Conservation (phyloP, 2,888 invertebrate genomes). For the Lasioglossum oenotherae region DNA sequence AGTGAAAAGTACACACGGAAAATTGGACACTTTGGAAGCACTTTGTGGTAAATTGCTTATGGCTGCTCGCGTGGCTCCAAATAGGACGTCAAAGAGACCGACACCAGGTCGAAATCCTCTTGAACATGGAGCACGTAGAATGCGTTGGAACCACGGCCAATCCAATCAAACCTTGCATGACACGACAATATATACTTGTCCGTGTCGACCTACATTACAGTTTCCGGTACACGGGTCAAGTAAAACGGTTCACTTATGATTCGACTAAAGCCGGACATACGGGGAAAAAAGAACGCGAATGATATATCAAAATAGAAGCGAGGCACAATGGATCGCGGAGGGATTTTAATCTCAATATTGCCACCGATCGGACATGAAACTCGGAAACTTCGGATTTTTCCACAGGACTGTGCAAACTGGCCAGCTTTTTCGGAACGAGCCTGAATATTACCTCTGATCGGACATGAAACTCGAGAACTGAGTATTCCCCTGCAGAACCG, state of each 20-base stretch:
- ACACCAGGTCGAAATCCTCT: constrained; percentile 42
- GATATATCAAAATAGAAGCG: no score
- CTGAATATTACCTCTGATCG: background rate
- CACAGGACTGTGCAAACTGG: background rate
- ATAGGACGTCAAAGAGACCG: constrained; percentile 53
- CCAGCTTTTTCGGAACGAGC: background rate
- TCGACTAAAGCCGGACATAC: background rate
- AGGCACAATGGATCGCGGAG: background rate
- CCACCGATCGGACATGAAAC: background rate
- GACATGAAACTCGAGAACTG: background rate
- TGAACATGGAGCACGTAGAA: constrained; percentile 43
- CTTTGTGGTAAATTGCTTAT: constrained; percentile 49
- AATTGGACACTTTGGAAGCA: constrained; percentile 32
- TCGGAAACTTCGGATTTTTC: background rate
- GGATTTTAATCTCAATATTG: background rate
- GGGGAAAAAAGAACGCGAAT: background rate
- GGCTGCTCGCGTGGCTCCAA: constrained; percentile 36
- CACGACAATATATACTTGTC: constrained; percentile 44
- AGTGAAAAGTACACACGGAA: constrained; percentile 15
- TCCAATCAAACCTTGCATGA: constrained; percentile 53
- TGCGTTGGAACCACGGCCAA: constrained; percentile 36
- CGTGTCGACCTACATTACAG: constrained; percentile 24
- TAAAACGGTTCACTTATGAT: background rate
- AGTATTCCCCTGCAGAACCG: background rate
- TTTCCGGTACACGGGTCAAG: background rate